Conservation (phyloP, 2,888 invertebrate genomes). For the Hypomecis punctinalis region DNA sequence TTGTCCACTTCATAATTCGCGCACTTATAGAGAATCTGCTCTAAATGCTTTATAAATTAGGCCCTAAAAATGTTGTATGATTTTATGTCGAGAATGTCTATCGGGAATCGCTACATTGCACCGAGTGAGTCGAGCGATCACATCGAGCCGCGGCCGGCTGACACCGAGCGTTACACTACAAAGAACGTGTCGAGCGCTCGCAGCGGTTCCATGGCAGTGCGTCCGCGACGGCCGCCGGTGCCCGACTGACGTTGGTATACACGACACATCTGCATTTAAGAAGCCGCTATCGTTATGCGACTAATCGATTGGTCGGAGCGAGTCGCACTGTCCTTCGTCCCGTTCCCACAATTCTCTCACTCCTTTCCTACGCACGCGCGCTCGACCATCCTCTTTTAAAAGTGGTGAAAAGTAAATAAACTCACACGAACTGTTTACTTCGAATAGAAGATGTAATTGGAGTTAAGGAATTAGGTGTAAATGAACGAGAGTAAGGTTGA, state of each 20-base stretch:
- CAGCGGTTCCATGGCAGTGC: constrained; percentile 64
- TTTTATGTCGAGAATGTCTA: constrained; percentile 20
- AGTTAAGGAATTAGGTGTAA: constrained; percentile 47
- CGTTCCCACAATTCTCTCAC: constrained; percentile 66
- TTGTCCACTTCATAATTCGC: constrained; percentile 77
- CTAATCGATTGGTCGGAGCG: constrained; percentile 85
- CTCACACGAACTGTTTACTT: constrained; percentile 75
- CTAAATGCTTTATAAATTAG: constrained; percentile 27
- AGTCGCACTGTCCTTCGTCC: constrained; percentile 73
- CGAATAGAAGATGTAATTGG: constrained; percentile 63
- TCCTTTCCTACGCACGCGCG: constrained; percentile 75
- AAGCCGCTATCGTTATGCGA: constrained; percentile 85
- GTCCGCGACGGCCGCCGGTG: constrained; percentile 71
- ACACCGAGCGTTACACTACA: constrained; percentile 67
- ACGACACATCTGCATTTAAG: constrained; percentile 85
- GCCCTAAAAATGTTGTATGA: constrained; percentile 17
- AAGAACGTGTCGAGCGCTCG: constrained; percentile 63
- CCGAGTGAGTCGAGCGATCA: constrained; percentile 49
- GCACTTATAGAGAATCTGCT: constrained; percentile 65
- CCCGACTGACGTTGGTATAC: constrained; percentile 81
- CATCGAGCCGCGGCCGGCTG: constrained; percentile 59
- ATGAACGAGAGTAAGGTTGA: constrained; percentile 32
- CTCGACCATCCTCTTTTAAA: constrained; percentile 69
- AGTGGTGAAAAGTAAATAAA: constrained; percentile 83
- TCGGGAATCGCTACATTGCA: constrained; percentile 45